These are phyloP conservation scores for Aurelia sp. DNA, from an alignment of 30 jellyfish, hydroid and myxozoan species.

Conservation along the genomic window DNA sequence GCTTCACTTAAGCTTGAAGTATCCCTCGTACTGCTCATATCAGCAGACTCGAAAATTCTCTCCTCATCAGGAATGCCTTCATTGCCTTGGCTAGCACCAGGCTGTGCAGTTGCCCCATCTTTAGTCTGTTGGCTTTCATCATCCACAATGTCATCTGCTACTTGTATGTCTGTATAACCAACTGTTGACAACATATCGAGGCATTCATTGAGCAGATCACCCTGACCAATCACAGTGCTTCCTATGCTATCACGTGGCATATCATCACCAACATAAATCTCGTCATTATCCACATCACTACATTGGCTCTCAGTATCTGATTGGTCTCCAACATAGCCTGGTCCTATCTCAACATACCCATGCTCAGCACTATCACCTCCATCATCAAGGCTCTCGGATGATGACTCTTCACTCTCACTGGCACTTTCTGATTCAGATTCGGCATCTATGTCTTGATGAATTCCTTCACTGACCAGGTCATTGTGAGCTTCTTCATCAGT, in stretches of 20 bases:
- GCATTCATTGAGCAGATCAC: slow-evolving; percentile 67
- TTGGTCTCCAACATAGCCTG: slow-evolving; percentile 78
- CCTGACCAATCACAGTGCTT: slow-evolving; percentile 57
- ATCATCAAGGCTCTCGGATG: slow-evolving; percentile 53
- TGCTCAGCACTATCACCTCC: slow-evolving; percentile 81
- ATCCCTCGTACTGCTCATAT: too few species aligned
- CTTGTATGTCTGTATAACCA: slow-evolving; percentile 6
- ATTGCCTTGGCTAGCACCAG: too few species aligned
- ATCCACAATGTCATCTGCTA: too few species aligned
- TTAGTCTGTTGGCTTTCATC: too few species aligned
- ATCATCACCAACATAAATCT: slow-evolving; percentile 58
- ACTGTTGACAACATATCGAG: slow-evolving; percentile 56
- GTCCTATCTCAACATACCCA: slow-evolving; percentile 88
- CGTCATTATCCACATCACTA: slow-evolving; percentile 71
- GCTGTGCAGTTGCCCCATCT: too few species aligned
- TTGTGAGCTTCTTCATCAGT: not conserved
- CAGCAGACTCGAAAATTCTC: too few species aligned
- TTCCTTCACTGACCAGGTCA: not conserved
- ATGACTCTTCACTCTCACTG: slow-evolving; percentile 10
- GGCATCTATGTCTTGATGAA: not conserved
- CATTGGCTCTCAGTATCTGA: slow-evolving; percentile 68
- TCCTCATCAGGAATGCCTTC: too few species aligned
- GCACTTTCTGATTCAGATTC: slow-evolving; percentile 29
- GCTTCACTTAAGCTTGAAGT: too few species aligned
- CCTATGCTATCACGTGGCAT: slow-evolving; percentile 30